These are phyloP conservation scores for Wasmannia auropunctata DNA, from an alignment of 1,140 invertebrate genomes.

Conservation along the genomic window DNA sequence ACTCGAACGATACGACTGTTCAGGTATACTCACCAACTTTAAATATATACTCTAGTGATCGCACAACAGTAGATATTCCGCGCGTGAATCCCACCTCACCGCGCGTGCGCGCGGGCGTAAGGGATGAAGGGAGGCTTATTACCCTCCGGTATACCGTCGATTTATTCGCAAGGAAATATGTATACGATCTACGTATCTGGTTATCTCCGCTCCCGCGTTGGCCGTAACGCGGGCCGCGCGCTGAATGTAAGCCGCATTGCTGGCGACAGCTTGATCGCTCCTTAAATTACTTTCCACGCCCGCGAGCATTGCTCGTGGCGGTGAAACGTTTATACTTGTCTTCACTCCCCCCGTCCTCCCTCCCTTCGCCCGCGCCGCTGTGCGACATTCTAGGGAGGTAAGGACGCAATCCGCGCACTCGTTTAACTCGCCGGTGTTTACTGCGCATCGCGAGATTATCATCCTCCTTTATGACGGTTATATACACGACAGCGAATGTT, in stretches of 20 bases:
- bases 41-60: neutral
- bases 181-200: slow-evolving; percentile 37
- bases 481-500: slow-evolving; percentile 79
- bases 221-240: slow-evolving; percentile 23
- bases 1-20: neutral
- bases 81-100: neutral
- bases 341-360: neutral
- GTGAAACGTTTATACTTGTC: slow-evolving; percentile 46
- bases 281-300: slow-evolving; percentile 64
- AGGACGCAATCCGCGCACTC: slow-evolving; percentile 53
- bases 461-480: slow-evolving; percentile 80
- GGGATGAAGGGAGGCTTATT: slow-evolving; percentile 22
- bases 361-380: too few species aligned
- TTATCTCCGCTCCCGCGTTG: slow-evolving; percentile 34
- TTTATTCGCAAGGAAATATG: slow-evolving; percentile 52
- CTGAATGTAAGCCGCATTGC: slow-evolving; percentile 47
- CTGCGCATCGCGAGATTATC: slow-evolving; percentile 82
- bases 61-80: neutral
- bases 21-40: neutral
- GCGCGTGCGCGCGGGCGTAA: too few species aligned
- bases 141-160: slow-evolving; percentile 11
- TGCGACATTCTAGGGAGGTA: neutral
- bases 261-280: slow-evolving; percentile 42
- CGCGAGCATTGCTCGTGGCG: slow-evolving; percentile 44
- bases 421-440: slow-evolving; percentile 80